Evolutionary conservation across 2,797 vertebrate species (phyloP).

Genomic region (Channa striata): DNA sequence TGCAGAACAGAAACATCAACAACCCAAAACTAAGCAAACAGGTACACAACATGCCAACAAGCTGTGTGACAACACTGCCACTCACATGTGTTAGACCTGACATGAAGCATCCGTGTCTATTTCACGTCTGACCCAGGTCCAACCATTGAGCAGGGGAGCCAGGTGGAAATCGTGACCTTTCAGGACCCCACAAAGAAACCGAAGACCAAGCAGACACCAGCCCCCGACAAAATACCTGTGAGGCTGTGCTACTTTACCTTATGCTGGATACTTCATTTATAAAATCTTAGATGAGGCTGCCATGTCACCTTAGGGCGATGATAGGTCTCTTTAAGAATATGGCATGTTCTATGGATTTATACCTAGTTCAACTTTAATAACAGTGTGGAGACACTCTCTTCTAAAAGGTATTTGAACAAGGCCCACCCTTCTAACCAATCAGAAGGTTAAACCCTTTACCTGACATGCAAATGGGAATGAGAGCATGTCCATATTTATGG

Average conservation of each 20-base stretch:
- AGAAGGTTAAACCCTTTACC: too few relatives aligned
- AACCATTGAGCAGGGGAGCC: slow-evolving; percentile 1
- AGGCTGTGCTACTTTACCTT: background rate
- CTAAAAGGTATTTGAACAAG: too few relatives aligned
- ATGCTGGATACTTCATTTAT: background rate
- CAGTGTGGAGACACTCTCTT: too few relatives aligned
- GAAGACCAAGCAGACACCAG: slow-evolving; percentile 46
- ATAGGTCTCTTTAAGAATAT: too few relatives aligned
- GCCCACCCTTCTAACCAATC: too few relatives aligned
- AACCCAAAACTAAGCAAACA: slow-evolving; percentile 13
- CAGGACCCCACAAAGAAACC: slow-evolving; percentile 82
- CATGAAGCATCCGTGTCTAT: background rate
- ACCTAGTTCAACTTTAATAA: too few relatives aligned
- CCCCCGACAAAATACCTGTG: slow-evolving; percentile 32
- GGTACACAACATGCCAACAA: slow-evolving; percentile 26
- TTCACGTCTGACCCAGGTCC: slow-evolving; percentile 14
- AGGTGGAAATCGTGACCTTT: slow-evolving; percentile 87
- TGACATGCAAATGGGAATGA: too few relatives aligned
- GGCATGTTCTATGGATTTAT: too few relatives aligned
- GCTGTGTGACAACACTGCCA: background rate
- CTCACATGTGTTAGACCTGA: too few relatives aligned
- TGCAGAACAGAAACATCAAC: background rate
- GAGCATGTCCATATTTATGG: too few relatives aligned
- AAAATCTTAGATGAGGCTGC: background rate
- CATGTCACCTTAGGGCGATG: background rate